Evolutionary conservation across 2,888 invertebrate genomes (phyloP).

Genomic region (Parnassius glacialis): DNA sequence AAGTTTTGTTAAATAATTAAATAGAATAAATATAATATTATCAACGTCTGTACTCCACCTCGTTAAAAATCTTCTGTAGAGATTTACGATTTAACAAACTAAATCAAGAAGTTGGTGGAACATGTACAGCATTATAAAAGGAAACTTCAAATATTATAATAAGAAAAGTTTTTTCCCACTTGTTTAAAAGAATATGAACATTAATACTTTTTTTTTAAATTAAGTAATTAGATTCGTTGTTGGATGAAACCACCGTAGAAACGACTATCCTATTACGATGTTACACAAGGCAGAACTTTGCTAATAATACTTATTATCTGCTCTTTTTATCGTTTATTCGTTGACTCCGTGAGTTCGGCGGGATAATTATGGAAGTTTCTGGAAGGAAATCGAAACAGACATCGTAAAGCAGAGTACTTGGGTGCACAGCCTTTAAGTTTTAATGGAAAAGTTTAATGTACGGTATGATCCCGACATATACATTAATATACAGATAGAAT

Average conservation of each 20-base stretch:
- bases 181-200: constrained; percentile 10
- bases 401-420: constrained; percentile 20
- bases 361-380: constrained; percentile 38
- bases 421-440: constrained; percentile 18
- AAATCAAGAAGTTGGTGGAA: too few relatives aligned
- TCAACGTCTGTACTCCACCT: too few relatives aligned
- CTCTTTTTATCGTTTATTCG: constrained; percentile 36
- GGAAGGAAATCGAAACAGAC: constrained; percentile 30
- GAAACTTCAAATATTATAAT: too few relatives aligned
- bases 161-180: neutral
- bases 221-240: constrained; percentile 14
- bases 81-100: too few relatives aligned
- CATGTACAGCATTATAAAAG: too few relatives aligned
- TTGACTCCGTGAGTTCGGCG: constrained; percentile 30
- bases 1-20: too few relatives aligned
- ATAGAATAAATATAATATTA: too few relatives aligned
- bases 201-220: constrained; percentile 3
- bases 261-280: constrained; percentile 29
- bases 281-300: constrained; percentile 38
- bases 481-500: neutral
- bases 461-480: neutral
- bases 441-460: constrained; percentile 28
- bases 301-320: constrained; percentile 39
- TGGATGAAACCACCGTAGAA: constrained; percentile 1
- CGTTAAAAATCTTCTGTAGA: too few relatives aligned